Evolutionary conservation across 2,888 invertebrate genomes (phyloP).

Genomic region (Halocaridina rubra): DNA sequence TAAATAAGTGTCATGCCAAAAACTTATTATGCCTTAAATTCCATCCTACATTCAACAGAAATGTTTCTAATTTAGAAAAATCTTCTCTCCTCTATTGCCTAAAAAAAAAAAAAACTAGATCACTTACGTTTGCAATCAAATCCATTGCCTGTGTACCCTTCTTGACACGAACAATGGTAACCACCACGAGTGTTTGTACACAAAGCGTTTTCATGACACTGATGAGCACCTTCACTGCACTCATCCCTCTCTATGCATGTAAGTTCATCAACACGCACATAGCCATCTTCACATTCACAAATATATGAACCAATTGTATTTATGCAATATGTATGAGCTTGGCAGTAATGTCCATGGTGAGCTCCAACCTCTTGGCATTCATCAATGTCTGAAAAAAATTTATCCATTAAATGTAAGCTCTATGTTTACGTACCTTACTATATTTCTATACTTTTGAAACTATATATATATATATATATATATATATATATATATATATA

Average conservation of each 20-base stretch:
- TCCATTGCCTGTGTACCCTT: conserved; percentile 81
- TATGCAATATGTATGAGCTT: conserved; percentile 84
- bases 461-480: no score
- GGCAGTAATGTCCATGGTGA: conserved; percentile 85
- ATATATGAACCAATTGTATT: conserved; percentile 84
- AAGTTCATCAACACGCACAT: conserved; percentile 79
- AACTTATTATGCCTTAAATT: no score
- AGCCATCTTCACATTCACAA: conserved; percentile 86
- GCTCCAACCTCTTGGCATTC: conserved; percentile 85
- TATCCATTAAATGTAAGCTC: no score
- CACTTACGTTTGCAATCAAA: conserved; percentile 81
- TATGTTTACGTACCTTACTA: no score
- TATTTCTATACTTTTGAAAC: no score
- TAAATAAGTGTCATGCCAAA: no score
- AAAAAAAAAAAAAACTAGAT: no score
- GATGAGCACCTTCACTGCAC: conserved; percentile 78
- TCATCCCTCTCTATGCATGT: conserved; percentile 86
- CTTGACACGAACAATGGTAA: conserved; percentile 79
- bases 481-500: no score
- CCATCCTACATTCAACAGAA: no score
- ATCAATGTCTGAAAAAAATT: conserved; percentile 78
- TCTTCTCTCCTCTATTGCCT: no score
- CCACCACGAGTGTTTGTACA: conserved; percentile 85
- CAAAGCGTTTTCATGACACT: conserved; percentile 80
- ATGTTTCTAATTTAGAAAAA: no score